Conservation (phyloP, 2,797 vertebrate genomes). For the Gymnothorax javanicus region DNA sequence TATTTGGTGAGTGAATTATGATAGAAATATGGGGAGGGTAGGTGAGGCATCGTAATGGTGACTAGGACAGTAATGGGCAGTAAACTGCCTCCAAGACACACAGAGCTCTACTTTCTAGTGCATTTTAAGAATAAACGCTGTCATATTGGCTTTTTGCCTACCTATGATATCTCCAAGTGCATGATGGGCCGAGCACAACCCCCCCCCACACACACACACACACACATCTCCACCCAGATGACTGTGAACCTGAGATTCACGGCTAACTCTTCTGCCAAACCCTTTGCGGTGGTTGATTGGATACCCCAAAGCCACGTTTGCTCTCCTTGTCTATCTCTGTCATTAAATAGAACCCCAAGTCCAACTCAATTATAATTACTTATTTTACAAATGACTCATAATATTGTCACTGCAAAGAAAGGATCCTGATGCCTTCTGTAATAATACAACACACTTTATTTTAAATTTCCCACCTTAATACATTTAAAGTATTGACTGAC, state of each 20-base stretch:
- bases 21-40: not conserved
- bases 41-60: not conserved
- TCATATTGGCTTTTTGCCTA: not conserved
- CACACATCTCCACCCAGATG: not conserved
- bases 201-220: not conserved
- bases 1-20: not conserved
- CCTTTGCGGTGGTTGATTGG: not conserved
- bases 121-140: not conserved
- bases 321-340: not conserved
- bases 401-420: no score
- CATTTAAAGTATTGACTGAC: slow-evolving; percentile 23
- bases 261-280: not conserved
- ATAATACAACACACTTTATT: not conserved
- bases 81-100: not conserved
- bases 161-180: not conserved
- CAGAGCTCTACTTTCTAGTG: not conserved
- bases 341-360: not conserved
- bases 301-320: not conserved
- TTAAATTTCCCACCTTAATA: not conserved
- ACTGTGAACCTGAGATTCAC: not conserved
- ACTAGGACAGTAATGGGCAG: not conserved
- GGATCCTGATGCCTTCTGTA: no score
- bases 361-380: not conserved
- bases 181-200: not conserved
- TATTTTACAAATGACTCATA: no score